A percentile compares a stretch with the other conserved stretches of the same genome.
Evolutionary conservation across 2,888 invertebrate species (phyloP).

Genomic region (Sthenelais limicola): DNA sequence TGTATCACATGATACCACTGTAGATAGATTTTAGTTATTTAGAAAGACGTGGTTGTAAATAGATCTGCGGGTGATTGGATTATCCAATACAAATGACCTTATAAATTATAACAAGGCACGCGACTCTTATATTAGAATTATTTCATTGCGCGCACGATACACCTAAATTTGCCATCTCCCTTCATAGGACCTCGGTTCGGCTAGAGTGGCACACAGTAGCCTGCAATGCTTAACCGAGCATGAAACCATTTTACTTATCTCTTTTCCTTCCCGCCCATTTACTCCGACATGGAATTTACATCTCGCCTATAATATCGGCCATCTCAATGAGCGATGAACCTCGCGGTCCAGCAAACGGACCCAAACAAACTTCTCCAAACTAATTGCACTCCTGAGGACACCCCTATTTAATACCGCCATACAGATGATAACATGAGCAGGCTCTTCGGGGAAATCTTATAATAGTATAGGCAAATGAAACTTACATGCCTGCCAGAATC

Average conservation of each 20-base stretch:
- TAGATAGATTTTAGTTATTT: too few relatives aligned
- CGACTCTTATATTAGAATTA: too few relatives aligned
- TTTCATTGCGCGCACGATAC: too few relatives aligned
- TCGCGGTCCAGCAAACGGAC: conserved; percentile 26
- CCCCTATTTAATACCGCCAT: conserved; percentile 4
- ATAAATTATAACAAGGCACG: too few relatives aligned
- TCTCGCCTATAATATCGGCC: conserved; percentile 31
- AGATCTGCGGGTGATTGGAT: too few relatives aligned
- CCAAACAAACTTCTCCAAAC: conserved; percentile 38
- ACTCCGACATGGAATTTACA: conserved; percentile 35
- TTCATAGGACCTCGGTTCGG: too few relatives aligned
- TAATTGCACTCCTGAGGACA: conserved; percentile 20
- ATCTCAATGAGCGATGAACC: conserved; percentile 9
- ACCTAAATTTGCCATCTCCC: too few relatives aligned
- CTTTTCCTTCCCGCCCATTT: conserved; percentile 31
- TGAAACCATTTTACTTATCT: conserved; percentile 38
- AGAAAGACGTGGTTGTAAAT: too few relatives aligned
- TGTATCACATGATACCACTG: too few relatives aligned
- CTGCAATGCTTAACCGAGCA: conserved; percentile 24
- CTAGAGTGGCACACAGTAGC: conserved; percentile 24
- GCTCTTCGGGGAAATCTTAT: conserved; percentile 38
- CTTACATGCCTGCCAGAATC: conserved; percentile 38
- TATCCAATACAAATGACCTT: too few relatives aligned
- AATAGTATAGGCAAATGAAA: conserved; percentile 40
- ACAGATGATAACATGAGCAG: conserved; percentile 24